Base-by-base conservation (phyloP, 2,113 vertebrate genomes). In the Myrmecophaga tridactyla region DNA sequence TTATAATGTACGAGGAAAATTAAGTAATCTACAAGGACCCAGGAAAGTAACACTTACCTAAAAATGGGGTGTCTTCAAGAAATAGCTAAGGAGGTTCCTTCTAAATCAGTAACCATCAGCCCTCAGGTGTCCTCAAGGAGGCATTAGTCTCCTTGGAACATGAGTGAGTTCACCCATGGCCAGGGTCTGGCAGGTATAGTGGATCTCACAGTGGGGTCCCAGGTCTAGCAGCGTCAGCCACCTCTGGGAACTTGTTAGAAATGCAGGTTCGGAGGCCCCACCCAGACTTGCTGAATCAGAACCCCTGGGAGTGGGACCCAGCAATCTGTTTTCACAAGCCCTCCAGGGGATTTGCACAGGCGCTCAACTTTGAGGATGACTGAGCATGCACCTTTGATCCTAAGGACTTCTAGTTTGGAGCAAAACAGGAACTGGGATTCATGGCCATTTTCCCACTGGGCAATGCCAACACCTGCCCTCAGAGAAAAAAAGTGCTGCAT, bases 141-240 rank as follows among this genome's bases (percentile, higher is more conserved):
- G 48, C 1, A 46, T 73, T 20, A 11, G 9, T 62, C 43, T 73
- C 58, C 27, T 25, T 8, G 48, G 23, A 20, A 15, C 60, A 62
- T 2, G 34, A 7, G 70, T 2, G 27, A 7, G 4, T 27, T 18
- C 15, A 0, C n/a, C 20, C 0, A 3, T 10, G 60, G 51, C 20
- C 58, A 2, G 9, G 51, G 3, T 1, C 2, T 0, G 0, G 41
- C 7, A n/a, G 2, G 21, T n/a, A 31, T 0, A 0, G 62, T 1
- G 1, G 51, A 17, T 39, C 72, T 65, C 62, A 18, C 31, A 34
- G 7, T 6, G 1, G 3, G 4, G n/a, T 75, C 10, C 21, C 67
- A 15, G 17, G 27, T 21, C 51, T 25, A 2, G 27, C 10, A 11
- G n/a, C 25, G 7, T 23, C 27, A n/a, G 67, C 39, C 27, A 82